Base-by-base conservation (phyloP, 2,113 vertebrate species). In the Leucopsar rothschildi region DNA sequence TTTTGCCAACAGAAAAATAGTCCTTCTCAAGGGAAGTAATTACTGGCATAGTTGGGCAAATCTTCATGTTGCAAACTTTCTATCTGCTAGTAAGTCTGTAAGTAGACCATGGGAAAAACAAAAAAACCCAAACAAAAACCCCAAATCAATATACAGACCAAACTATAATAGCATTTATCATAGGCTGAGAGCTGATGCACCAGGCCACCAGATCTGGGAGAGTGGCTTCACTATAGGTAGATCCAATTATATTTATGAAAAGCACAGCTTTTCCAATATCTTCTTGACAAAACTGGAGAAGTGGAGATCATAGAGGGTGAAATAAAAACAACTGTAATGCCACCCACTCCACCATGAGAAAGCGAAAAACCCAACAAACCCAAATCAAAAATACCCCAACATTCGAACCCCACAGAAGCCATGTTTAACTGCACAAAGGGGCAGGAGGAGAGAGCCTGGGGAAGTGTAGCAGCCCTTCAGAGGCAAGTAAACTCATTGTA, bases 271-370 rank as follows among this genome's bases (percentile, higher is more conserved):
- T 80, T 64, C n/a, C 59, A 35, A 5, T 44, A 21, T 17, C 5
- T 22, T 57, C n/a, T 40, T 45, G n/a, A 9, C 22, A 37, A 61
- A 73, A 39, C 19, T 22, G 15, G 24, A n/a, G 20, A 35, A 75
- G 24, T 8, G 16, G 19, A 10, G 4, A 33, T 12, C 5, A 28
- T 2, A 28, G 12, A 31, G 3, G 3, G 5, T 20, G 27, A 15
- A 61, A 15, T 14, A 47, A 70, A 47, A 73, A 39, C 18, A 44
- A 56, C 53, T 16, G 5, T 29, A 52, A 14, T 1, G 4, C 19
- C 28, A 72, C 2, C 15, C 3, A 8, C 25, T 5, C 6, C 15
- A 16, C 6, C 9, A 0, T 1, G 27, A 50, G 33, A 11, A 12
- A 50, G n/a, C 2, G 3, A 56, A 40, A 78, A 47, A 11, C 14